These are phyloP conservation scores for Stegodyphus mimosarum DNA, from an alignment of 1,140 invertebrate species.

Conservation along the genomic window DNA sequence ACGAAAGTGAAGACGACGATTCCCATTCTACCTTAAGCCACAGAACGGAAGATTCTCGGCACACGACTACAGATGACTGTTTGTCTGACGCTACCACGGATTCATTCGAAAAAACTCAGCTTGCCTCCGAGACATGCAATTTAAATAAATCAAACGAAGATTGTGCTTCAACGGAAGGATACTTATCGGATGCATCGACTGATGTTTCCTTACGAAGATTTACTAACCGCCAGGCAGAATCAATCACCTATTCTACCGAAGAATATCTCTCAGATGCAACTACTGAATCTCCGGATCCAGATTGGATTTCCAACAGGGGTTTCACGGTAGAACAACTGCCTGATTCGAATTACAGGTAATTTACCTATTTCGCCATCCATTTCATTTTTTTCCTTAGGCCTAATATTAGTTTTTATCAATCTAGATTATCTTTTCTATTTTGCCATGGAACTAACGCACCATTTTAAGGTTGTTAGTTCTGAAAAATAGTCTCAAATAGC, in stretches of 20 bases:
- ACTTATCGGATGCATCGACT: conserved; percentile 42
- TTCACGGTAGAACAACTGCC: neutral
- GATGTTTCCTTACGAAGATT: conserved; percentile 43
- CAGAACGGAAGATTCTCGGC: conserved; percentile 51
- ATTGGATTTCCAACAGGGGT: conserved; percentile 25
- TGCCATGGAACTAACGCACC: too few relatives aligned
- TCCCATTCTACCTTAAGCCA: conserved; percentile 50
- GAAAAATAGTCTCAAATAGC: too few relatives aligned
- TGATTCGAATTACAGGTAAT: too few relatives aligned
- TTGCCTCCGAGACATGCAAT: neutral
- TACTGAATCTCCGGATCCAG: conserved; percentile 47
- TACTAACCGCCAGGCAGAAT: neutral
- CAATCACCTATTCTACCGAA: conserved; percentile 5
- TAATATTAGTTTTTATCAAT: too few relatives aligned
- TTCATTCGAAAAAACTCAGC: conserved; percentile 42
- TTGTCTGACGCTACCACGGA: conserved; percentile 49
- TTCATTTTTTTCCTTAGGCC: too few relatives aligned
- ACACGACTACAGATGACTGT: conserved; percentile 44
- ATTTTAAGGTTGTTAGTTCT: too few relatives aligned
- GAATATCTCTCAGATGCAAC: conserved; percentile 49
- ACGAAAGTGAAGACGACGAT: conserved; percentile 53
- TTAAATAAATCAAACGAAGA: conserved; percentile 3
- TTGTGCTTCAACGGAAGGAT: conserved; percentile 42
- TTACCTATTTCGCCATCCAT: too few relatives aligned
- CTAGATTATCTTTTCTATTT: too few relatives aligned